These are phyloP conservation scores for Panthera uncia DNA, from an alignment of 2,113 vertebrate genomes.

Conservation along the genomic window DNA sequence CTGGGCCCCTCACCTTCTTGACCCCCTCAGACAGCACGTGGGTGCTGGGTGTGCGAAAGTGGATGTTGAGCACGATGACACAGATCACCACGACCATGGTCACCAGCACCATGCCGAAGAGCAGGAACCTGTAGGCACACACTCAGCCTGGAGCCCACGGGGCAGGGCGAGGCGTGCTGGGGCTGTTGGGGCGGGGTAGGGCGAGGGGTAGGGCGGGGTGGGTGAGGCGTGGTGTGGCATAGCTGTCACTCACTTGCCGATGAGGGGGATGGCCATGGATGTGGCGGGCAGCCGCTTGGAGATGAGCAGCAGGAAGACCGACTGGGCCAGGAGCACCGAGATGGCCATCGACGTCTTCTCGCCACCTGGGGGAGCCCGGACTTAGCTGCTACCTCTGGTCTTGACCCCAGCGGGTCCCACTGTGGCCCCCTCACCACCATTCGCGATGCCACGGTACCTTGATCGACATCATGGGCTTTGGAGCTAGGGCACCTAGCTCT, in stretches of 20 bases:
- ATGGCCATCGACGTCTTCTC: slow-evolving; percentile 97
- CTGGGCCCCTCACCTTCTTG: slow-evolving; percentile 87
- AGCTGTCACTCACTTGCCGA: slow-evolving; percentile 91
- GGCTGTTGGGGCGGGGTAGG: accelerated
- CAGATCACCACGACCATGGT: slow-evolving; percentile 93
- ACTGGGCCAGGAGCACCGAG: slow-evolving; percentile 95
- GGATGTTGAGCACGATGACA: slow-evolving; percentile 94
- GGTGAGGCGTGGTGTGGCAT: accelerated
- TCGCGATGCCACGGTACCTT: background rate
- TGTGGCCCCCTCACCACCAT: too few species aligned
- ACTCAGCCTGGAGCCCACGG: background rate
- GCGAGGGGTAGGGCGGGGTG: accelerated
- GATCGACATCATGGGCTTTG: background rate
- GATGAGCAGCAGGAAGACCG: slow-evolving; percentile 96
- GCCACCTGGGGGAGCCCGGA: slow-evolving; percentile 87
- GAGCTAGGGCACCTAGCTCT: background rate
- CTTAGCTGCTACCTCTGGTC: background rate
- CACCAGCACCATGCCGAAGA: slow-evolving; percentile 97
- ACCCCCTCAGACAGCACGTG: slow-evolving; percentile 93
- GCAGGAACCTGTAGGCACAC: slow-evolving; percentile 90
- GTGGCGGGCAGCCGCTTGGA: slow-evolving; percentile 95
- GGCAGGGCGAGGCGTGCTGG: accelerated
- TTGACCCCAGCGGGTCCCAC: background rate
- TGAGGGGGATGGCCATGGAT: slow-evolving; percentile 92
- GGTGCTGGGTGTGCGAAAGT: slow-evolving; percentile 96